Evolutionary conservation across 2,113 vertebrate genomes (phyloP).

Genomic region (Nanger granti): DNA sequence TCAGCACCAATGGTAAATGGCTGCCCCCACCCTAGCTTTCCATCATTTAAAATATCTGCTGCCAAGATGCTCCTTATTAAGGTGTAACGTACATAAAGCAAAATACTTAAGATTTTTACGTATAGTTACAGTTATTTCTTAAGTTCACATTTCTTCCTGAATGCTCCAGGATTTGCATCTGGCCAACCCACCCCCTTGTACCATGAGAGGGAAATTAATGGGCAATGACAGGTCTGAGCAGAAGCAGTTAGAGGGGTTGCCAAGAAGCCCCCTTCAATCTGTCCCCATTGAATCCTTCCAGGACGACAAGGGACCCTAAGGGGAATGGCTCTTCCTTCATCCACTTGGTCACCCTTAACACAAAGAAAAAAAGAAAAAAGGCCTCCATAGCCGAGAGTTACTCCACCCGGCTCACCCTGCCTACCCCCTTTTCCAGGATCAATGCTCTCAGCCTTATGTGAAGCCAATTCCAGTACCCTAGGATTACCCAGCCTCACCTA

Average conservation of each 20-base stretch:
- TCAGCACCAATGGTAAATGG: neutral
- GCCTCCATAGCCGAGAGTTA: neutral
- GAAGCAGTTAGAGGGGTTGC: neutral
- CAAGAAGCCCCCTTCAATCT: neutral
- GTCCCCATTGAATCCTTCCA: neutral
- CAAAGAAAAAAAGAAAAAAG: neutral
- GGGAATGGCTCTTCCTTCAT: slow-evolving; percentile 19
- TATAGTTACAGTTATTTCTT: neutral
- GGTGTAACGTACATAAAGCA: neutral
- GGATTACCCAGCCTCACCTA: neutral
- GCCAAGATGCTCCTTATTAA: neutral
- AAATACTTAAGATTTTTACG: neutral
- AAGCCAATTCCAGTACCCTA: neutral
- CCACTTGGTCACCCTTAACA: neutral
- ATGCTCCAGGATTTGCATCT: neutral
- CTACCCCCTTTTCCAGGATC: neutral
- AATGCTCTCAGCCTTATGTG: neutral
- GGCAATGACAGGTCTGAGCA: neutral
- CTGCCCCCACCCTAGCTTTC: neutral
- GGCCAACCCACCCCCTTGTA: neutral
- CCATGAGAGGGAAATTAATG: neutral
- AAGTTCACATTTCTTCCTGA: slow-evolving; percentile 35
- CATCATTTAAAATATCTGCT: neutral
- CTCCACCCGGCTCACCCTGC: neutral
- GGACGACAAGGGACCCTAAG: neutral